phyloP scores from a whole-genome alignment of 2,888 invertebrate species.

The Drosophila meridionalis region DNA sequence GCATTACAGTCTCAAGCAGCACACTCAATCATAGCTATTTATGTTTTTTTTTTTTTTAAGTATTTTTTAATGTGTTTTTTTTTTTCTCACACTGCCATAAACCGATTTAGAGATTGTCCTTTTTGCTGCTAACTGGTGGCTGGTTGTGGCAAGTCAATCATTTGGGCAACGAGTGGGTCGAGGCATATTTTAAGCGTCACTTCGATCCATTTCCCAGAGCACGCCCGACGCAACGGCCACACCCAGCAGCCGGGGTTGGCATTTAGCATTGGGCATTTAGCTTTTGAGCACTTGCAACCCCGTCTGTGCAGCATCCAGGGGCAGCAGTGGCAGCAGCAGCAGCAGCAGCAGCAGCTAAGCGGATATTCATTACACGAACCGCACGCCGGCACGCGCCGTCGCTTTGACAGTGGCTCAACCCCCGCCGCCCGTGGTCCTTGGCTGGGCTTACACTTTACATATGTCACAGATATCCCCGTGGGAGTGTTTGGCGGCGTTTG shows the following conservation, averaged over 20 bases:
- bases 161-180: conserved; percentile 14
- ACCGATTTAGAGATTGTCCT: conserved; percentile 46
- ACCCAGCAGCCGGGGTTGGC: conserved; percentile 36
- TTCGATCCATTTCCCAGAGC: conserved; percentile 67
- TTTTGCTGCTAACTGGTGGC: conserved; percentile 16
- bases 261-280: conserved; percentile 10
- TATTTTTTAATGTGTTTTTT: conserved; percentile 32
- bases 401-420: conserved; percentile 78
- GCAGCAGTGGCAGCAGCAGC: conserved; percentile 49
- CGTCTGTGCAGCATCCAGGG: conserved; percentile 62
- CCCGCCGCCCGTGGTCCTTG: conserved; percentile 62
- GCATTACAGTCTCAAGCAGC: not conserved
- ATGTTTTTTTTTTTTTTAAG: not conserved
- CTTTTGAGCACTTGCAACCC: conserved; percentile 54
- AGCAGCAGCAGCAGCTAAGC: conserved; percentile 63
- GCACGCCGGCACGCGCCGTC: conserved; percentile 83
- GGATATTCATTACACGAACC: conserved; percentile 84
- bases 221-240: conserved; percentile 67
- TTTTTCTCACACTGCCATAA: conserved; percentile 57
- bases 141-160: conserved; percentile 58
- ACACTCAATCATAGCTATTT: conserved; percentile 1
- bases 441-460: conserved; percentile 84
- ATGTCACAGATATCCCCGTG: conserved; percentile 86
- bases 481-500: conserved; percentile 82
- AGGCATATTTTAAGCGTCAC: conserved; percentile 81